Evolutionary conservation across 2,888 invertebrate species (phyloP).

Genomic region (Kuschelorhynchus macadamiae): DNA sequence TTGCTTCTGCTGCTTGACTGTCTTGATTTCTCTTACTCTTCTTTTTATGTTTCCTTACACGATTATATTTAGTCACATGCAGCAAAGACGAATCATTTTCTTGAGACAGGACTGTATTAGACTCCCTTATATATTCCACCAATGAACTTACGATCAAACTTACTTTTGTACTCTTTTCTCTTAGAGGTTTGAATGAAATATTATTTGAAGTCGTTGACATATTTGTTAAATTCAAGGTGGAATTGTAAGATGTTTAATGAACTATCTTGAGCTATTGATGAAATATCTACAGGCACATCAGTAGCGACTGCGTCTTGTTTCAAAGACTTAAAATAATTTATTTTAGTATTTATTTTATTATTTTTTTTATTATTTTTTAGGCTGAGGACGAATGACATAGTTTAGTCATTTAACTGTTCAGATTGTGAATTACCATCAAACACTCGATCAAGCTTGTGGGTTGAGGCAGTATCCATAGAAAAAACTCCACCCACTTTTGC

Average conservation of each 20-base stretch:
- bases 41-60: conserved; percentile 15
- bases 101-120: conserved; percentile 21
- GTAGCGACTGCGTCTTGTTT: background rate
- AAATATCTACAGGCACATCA: conserved; percentile 5
- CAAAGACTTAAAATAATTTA: too few species aligned
- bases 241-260: background rate
- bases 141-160: conserved; percentile 12
- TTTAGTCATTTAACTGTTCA: background rate
- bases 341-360: too few species aligned
- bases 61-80: conserved; percentile 22
- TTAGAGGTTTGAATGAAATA: background rate
- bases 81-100: conserved; percentile 19
- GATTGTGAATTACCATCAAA: too few species aligned
- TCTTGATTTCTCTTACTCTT: conserved; percentile 15
- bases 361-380: background rate
- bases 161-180: background rate
- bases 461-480: too few species aligned
- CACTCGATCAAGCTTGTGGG: too few species aligned
- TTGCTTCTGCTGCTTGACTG: background rate
- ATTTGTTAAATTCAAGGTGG: conserved; percentile 1
- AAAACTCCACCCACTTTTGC: too few species aligned
- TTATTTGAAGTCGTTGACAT: conserved; percentile 1
- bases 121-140: conserved; percentile 19
- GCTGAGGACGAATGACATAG: background rate
- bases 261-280: conserved; percentile 1